Evolutionary conservation across 2,113 vertebrate genomes (phyloP).

Genomic region (Hepsetus odoe): DNA sequence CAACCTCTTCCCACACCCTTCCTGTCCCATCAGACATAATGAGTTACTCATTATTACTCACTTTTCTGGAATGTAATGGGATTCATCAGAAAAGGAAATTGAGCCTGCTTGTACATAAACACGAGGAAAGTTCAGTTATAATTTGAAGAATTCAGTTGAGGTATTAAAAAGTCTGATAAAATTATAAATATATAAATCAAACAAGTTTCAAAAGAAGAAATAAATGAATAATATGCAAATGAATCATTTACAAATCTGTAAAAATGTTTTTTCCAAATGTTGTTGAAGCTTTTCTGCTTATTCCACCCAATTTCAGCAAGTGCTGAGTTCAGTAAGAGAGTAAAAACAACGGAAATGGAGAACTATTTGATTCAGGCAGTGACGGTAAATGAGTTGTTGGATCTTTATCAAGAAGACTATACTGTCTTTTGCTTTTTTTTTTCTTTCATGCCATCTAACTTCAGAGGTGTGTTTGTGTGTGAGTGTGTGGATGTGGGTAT

Average conservation of each 20-base stretch:
- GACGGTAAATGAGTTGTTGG: too few relatives aligned
- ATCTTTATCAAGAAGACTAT: neutral
- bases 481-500: conserved; percentile 32
- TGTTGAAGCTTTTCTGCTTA: too few relatives aligned
- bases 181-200: neutral
- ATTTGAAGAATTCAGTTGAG: neutral
- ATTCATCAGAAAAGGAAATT: conserved; percentile 52
- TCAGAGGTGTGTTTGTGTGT: conserved; percentile 15
- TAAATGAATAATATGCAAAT: too few relatives aligned
- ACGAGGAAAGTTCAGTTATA: neutral
- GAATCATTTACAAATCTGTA: too few relatives aligned
- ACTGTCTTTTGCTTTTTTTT: neutral
- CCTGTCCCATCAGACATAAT: conserved; percentile 19
- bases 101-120: conserved; percentile 13
- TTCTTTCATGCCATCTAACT: neutral
- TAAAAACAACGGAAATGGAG: too few relatives aligned
- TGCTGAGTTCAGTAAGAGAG: too few relatives aligned
- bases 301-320: too few relatives aligned
- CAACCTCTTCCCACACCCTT: conserved; percentile 47
- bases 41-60: conserved; percentile 37
- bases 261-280: too few relatives aligned
- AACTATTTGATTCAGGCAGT: too few relatives aligned
- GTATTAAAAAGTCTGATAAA: neutral
- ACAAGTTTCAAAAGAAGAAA: too few relatives aligned
- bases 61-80: conserved; percentile 50